These are phyloP conservation scores for Istiophorus platypterus DNA, from an alignment of 2,113 vertebrate species.

Conservation along the genomic window DNA sequence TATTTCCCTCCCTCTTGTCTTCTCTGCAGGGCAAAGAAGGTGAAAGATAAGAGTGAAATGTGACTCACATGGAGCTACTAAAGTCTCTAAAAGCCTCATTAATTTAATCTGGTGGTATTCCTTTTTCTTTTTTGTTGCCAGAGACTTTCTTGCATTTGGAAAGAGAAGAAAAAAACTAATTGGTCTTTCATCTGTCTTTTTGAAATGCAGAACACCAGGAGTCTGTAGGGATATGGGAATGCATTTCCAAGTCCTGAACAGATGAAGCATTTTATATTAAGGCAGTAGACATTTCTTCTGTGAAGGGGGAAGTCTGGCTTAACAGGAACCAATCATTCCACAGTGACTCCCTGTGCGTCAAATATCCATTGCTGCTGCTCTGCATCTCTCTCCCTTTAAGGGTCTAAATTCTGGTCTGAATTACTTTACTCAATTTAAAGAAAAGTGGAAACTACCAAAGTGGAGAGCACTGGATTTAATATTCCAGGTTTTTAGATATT, in stretches of 20 bases:
- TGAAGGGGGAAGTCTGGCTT: background rate
- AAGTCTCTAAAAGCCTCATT: conserved; percentile 60
- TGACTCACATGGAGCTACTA: conserved; percentile 51
- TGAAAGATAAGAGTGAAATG: conserved; percentile 49
- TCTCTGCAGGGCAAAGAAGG: conserved; percentile 21
- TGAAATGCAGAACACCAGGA: conserved; percentile 20
- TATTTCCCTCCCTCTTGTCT: conserved; percentile 24
- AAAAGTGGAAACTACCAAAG: too few species aligned
- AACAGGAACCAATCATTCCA: background rate
- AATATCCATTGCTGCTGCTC: background rate
- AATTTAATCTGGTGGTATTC: conserved; percentile 55
- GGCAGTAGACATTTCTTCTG: background rate
- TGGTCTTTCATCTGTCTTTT: conserved; percentile 37
- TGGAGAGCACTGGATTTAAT: too few species aligned
- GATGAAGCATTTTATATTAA: conserved; percentile 38
- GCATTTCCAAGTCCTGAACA: conserved; percentile 27
- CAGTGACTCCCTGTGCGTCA: conserved; percentile 18
- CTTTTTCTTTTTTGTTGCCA: conserved; percentile 39
- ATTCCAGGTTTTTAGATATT: too few species aligned
- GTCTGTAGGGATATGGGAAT: conserved; percentile 18
- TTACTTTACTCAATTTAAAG: too few species aligned
- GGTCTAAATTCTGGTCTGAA: too few species aligned
- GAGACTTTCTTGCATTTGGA: conserved; percentile 31
- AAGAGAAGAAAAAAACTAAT: conserved; percentile 17
- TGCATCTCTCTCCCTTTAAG: background rate